Evolutionary conservation across 2,888 invertebrate genomes (phyloP).

Genomic region (Sturmia bella): DNA sequence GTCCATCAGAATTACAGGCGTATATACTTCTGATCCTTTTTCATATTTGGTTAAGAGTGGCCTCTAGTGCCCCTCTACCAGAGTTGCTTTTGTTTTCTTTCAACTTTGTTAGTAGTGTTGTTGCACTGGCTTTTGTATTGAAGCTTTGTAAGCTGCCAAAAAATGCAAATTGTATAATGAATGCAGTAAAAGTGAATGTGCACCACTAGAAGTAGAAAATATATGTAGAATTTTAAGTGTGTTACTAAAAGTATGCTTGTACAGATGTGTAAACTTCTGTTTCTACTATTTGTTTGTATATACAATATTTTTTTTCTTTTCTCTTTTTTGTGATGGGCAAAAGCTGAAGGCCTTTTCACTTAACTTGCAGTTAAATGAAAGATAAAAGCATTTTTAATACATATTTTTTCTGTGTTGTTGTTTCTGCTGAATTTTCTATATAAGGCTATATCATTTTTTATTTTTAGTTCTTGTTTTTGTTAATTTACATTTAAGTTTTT

Average conservation of each 20-base stretch:
- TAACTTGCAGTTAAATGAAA: conserved; percentile 70
- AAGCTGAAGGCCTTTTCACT: conserved; percentile 71
- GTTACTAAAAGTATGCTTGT: conserved; percentile 37
- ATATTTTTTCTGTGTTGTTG: conserved; percentile 37
- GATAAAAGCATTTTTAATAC: conserved; percentile 64
- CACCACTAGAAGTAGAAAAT: conserved; percentile 67
- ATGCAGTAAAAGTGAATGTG: conserved; percentile 17
- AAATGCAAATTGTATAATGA: conserved; percentile 66
- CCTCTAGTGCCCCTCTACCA: conserved; percentile 63
- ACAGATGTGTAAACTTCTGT: conserved; percentile 75
- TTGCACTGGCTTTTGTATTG: conserved; percentile 69
- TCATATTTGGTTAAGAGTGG: conserved; percentile 32
- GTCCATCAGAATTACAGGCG: background rate
- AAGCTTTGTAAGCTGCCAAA: conserved; percentile 76
- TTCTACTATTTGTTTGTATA: conserved; percentile 66
- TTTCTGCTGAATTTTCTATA: conserved; percentile 45
- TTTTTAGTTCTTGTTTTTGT: conserved; percentile 10
- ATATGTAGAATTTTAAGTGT: conserved; percentile 72
- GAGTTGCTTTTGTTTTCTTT: conserved; percentile 25
- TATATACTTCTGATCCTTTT: background rate
- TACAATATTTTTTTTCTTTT: conserved; percentile 37
- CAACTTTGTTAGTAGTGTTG: conserved; percentile 38
- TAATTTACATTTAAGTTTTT: conserved; percentile 55
- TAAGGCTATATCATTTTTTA: conserved; percentile 44
- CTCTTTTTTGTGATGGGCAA: conserved; percentile 42